These are phyloP conservation scores for Aporophyla nigra DNA, from an alignment of 2,888 invertebrate genomes.

Conservation along the genomic window DNA sequence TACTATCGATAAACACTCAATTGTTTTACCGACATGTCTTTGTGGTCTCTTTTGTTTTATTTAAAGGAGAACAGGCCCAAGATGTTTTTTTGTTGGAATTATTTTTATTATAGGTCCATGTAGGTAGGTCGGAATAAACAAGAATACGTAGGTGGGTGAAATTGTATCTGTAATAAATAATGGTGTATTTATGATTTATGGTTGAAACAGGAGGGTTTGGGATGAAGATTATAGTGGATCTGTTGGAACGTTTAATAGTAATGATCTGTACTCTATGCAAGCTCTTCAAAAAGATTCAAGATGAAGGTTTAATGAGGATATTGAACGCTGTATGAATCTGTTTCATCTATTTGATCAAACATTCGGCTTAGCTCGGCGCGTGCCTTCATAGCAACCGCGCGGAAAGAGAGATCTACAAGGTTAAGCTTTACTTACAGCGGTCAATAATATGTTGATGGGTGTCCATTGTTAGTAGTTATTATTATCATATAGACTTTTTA, in stretches of 20 bases:
- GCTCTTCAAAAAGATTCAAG: conserved; percentile 45
- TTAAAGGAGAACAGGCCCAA: conserved; percentile 85
- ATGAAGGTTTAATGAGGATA: conserved; percentile 35
- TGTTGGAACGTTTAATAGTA: conserved; percentile 67
- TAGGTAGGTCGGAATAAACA: conserved; percentile 83
- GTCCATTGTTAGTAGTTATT: background rate
- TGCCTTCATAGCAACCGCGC: background rate
- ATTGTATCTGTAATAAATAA: conserved; percentile 90
- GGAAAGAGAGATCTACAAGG: background rate
- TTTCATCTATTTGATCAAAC: conserved; percentile 19
- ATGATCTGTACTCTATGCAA: conserved; percentile 58
- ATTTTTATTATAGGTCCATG: conserved; percentile 71
- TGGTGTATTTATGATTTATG: conserved; percentile 88
- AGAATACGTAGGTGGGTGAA: conserved; percentile 83
- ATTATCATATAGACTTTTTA: background rate
- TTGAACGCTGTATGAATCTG: conserved; percentile 5
- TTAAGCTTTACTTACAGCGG: conserved; percentile 24
- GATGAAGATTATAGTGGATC: conserved; percentile 71
- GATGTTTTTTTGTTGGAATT: conserved; percentile 75
- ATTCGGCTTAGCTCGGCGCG: background rate
- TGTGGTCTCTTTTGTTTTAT: conserved; percentile 90
- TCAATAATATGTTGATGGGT: conserved; percentile 12
- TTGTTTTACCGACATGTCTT: conserved; percentile 90
- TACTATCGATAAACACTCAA: conserved; percentile 78
- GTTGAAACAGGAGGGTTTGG: conserved; percentile 68